Percentiles rank a stretch among this genome's conserved stretches.
phyloP scores from a whole-genome alignment of 1,140 invertebrate species.

The Zophobas morio region DNA sequence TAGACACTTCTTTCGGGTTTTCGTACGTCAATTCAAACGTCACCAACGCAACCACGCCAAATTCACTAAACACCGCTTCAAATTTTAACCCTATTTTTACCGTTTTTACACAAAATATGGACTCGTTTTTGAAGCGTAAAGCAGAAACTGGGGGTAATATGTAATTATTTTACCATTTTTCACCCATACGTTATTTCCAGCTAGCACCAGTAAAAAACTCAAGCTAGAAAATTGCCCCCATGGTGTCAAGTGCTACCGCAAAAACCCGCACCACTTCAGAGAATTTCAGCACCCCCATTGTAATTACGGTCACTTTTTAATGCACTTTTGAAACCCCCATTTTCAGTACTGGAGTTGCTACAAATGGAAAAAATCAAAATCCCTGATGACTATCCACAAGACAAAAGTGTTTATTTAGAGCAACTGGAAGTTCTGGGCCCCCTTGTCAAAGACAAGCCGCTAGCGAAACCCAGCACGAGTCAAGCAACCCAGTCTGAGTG shows the following conservation, averaged over 20 bases:
- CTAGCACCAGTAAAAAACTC: conserved; percentile 3
- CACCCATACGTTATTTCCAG: not conserved
- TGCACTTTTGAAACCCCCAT: conserved; percentile 9
- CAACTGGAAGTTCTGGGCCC: conserved; percentile 71
- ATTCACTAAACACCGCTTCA: not conserved
- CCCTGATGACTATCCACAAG: conserved; percentile 66
- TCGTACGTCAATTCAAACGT: not conserved
- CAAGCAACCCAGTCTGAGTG: not conserved
- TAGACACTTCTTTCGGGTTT: not conserved
- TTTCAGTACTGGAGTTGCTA: conserved; percentile 62
- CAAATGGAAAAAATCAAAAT: conserved; percentile 65
- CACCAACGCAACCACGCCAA: not conserved
- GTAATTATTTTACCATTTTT: not conserved
- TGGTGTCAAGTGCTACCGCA: conserved; percentile 82
- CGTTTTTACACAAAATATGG: not conserved
- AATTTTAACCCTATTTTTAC: conserved; percentile 17
- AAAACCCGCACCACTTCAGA: conserved; percentile 86
- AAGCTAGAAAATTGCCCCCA: conserved; percentile 74
- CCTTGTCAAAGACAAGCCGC: conserved; percentile 46
- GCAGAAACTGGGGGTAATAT: not conserved
- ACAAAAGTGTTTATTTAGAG: conserved; percentile 65
- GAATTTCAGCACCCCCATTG: conserved; percentile 86
- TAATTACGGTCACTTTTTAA: conserved; percentile 66
- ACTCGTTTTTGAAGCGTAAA: conserved; percentile 28
- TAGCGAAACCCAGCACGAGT: conserved; percentile 12